Base-by-base conservation (phyloP, 2,888 invertebrate genomes). In the Acronicta alni region DNA sequence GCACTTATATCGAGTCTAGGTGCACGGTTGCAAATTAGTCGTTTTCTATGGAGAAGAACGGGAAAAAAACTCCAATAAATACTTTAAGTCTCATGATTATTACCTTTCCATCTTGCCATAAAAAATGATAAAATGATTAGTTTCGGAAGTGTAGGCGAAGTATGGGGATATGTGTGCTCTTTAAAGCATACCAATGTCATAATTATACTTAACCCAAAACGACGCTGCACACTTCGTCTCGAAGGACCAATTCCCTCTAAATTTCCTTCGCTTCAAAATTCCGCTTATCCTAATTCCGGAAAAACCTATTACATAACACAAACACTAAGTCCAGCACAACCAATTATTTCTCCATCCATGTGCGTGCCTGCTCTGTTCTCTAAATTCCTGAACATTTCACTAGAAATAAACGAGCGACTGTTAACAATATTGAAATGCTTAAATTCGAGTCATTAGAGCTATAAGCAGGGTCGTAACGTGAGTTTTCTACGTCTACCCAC, bases 401-500 rank as follows among this genome's bases (percentile, higher is more conserved):
- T 74, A 56, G 18, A 47, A 77, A 58, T 71, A 77, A 71, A 77
- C 75, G 59, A 46, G 49, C 23, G 45, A 58, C 61, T 62, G 62
- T 77, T 66, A 71, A 68, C 71, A 76, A 71, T 77, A 75, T 73
- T 60, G 77, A 70, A 75, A 76, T 73, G 63, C 70, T 74, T 68
- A 73, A 73, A 71, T 70, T 68, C 59, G 57, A 59, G 77, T 70
- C 74, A 73, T 75, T 77, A 74, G 66, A 64, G 71, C 68, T 61
- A 67, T 74, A 77, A 76, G 67, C 71, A 68, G 51, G 52, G 62
- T 53, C 61, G 61, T 74, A 60, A 60, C 47, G 57, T 45, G 66
- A 71, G 62, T 76, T 76, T 77, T 75, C 77, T 73, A 65, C 54
- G 57, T 65, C 56, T 55, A 56, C 77, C 57, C 62, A 70, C 58